Conservation (phyloP, 2,888 invertebrate genomes). For the Sminthurides aquaticus region DNA sequence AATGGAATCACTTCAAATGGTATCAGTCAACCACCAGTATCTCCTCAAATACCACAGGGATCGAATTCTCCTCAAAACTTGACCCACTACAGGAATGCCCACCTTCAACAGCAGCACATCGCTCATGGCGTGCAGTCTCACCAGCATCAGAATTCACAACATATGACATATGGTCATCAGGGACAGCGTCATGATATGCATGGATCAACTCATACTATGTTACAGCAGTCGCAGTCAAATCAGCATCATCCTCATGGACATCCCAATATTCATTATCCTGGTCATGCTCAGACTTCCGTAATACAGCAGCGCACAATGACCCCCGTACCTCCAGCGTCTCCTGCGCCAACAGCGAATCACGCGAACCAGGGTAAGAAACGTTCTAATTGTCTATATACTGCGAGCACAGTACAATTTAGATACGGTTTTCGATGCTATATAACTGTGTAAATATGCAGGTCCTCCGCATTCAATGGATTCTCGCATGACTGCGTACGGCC, state of each 20-base stretch:
- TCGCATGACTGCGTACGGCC: constrained; percentile 25
- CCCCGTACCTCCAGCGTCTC: constrained; percentile 40
- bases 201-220: constrained; percentile 46
- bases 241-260: constrained; percentile 49
- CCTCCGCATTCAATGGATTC: background rate
- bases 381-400: no score
- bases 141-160: constrained; percentile 42
- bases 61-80: constrained; percentile 40
- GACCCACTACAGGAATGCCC: constrained; percentile 45
- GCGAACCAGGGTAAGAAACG: constrained; percentile 25
- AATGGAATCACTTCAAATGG: constrained; percentile 37
- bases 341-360: constrained; percentile 31
- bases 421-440: no score
- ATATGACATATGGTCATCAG: constrained; percentile 31
- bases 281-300: constrained; percentile 41
- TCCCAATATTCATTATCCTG: constrained; percentile 22
- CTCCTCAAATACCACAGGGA: constrained; percentile 49
- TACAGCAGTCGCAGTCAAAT: constrained; percentile 46
- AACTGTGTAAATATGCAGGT: no score
- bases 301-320: constrained; percentile 39
- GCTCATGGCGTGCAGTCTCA: constrained; percentile 43
- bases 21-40: constrained; percentile 43
- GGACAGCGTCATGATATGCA: constrained; percentile 47
- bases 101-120: constrained; percentile 48
- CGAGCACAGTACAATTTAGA: no score